These are phyloP conservation scores for Streblospio benedicti DNA, from an alignment of 1,140 invertebrate genomes.

Conservation along the genomic window DNA sequence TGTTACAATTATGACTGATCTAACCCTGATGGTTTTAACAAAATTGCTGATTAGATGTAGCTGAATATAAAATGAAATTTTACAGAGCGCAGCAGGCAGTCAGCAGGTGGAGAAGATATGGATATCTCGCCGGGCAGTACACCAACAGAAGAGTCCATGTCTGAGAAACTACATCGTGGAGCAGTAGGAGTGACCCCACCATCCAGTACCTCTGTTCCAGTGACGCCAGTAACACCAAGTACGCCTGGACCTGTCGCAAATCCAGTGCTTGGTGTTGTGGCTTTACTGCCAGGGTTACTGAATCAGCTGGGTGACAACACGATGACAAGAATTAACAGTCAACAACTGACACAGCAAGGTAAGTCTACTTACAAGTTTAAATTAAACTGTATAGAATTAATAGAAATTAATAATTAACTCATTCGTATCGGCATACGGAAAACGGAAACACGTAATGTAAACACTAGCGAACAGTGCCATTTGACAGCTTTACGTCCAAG, in stretches of 20 bases:
- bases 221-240: not conserved
- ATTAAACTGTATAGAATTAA: not conserved
- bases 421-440: too few species aligned
- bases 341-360: slow-evolving; percentile 15
- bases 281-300: not conserved
- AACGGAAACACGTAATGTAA: too few species aligned
- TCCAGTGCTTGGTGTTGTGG: too few species aligned
- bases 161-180: slow-evolving; percentile 40
- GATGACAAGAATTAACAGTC: slow-evolving; percentile 10
- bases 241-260: not conserved
- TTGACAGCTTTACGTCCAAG: too few species aligned
- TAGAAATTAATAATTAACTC: not conserved
- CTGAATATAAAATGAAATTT: not conserved
- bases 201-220: not conserved
- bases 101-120: slow-evolving; percentile 58
- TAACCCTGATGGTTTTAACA: too few species aligned
- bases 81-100: not conserved
- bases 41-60: too few species aligned
- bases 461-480: too few species aligned
- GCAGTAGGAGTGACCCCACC: not conserved
- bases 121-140: slow-evolving; percentile 77
- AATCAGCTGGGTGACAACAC: slow-evolving; percentile 8
- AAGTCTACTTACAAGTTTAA: not conserved
- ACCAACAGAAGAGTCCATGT: slow-evolving; percentile 50
- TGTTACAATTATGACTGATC: too few species aligned